Evolutionary conservation across 2,888 invertebrate genomes (phyloP), one percentile per base, ranked within the genome.

Genomic region (Penaeus monodon): DNA sequence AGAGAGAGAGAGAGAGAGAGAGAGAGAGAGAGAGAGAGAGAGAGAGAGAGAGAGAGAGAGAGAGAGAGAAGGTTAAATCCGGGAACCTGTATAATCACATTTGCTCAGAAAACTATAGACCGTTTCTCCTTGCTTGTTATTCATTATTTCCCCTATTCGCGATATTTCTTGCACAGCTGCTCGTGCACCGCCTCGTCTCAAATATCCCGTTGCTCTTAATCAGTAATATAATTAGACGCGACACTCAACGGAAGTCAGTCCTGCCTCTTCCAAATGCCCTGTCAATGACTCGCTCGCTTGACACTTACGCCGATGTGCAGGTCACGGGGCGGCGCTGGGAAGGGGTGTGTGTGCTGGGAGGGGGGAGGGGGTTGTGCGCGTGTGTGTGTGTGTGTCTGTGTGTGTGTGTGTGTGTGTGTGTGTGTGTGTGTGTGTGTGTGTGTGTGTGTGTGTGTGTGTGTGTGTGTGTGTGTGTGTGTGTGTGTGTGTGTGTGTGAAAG

Each of bases 321-420:
- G 57, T 14, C 1, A 17, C 1, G 57, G 57, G 57, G 57, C 12
- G 57, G 17, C 10, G 14, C 14, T 57, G 57, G 17, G 57, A 12
- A 12, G 57, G 17, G 17, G 57, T 57, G 57, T 44, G 70, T 68
- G 70, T 68, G 12, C 0, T 57, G 57, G 1, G 57, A 0, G 57
- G 57, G 14, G 17, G 57, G 57, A 14, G 14, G 57, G 57, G 57
- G 2, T 22, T 68, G n/a, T 68, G 70, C 24, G 70, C 1, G 70
- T 68, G 70, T 14, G 70, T 24, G 70, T 68, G 70, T 14, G 70
- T 68, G 70, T 14, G 70, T 68, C n/a, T 14, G 70, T 68, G 70
- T 14, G 70, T 68, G 70, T 14, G 70, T 68, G 70, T 14, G 70
- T 68, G 70, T 68, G 70, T 70, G 70, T 70, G 70, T 70, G 70